These are phyloP conservation scores for Ctenomys sociabilis DNA, from an alignment of 2,113 vertebrate genomes.

Conservation along the genomic window DNA sequence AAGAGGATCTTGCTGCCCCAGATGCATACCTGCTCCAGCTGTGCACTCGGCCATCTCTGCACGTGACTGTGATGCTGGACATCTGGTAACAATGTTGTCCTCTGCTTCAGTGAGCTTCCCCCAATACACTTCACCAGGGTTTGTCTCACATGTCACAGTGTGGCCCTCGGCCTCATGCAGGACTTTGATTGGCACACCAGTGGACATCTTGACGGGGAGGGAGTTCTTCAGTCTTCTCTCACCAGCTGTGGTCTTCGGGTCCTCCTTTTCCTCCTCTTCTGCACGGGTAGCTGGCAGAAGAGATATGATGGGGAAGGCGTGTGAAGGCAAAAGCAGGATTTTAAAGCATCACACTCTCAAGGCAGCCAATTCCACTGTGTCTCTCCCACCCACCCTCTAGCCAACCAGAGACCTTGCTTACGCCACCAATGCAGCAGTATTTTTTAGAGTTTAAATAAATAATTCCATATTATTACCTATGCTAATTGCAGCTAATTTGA, in stretches of 20 bases:
- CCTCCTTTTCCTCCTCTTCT: too few relatives aligned
- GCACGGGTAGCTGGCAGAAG: too few relatives aligned
- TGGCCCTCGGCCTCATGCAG: conserved; percentile 98
- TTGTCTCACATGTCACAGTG: conserved; percentile 98
- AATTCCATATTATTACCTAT: not conserved
- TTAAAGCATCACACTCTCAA: not conserved
- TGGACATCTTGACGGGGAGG: conserved; percentile 90
- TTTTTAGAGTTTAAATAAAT: not conserved
- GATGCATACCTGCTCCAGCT: conserved; percentile 98
- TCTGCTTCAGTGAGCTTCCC: conserved; percentile 98
- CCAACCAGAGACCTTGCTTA: not conserved
- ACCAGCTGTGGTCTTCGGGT: too few relatives aligned
- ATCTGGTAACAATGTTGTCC: conserved; percentile 99
- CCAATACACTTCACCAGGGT: conserved; percentile 96
- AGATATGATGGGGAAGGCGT: too few relatives aligned
- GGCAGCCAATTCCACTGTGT: not conserved
- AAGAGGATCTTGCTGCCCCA: conserved; percentile 99
- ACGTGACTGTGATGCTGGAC: conserved; percentile 99
- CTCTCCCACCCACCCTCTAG: not conserved
- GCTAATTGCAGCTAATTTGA: not conserved
- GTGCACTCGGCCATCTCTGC: conserved; percentile 96
- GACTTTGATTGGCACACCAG: conserved; percentile 98
- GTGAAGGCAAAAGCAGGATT: not conserved
- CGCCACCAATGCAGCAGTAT: not conserved
- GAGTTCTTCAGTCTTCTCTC: not conserved